Base-by-base conservation (phyloP, 2,113 vertebrate genomes). In the Opisthocomus hoazin region DNA sequence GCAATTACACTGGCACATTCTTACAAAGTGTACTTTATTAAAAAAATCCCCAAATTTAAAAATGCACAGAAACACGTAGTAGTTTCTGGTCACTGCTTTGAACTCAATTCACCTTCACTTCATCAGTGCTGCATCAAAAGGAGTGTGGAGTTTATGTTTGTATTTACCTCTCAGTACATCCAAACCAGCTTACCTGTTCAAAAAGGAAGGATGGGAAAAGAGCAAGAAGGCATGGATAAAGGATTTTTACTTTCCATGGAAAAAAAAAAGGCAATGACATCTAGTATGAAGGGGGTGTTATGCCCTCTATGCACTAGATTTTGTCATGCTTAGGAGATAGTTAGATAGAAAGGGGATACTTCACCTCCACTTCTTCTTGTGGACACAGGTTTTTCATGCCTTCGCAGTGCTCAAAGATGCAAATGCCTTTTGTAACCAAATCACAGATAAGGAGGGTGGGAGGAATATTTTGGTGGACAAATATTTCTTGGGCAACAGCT, bases 261-360 rank as follows among this genome's bases (percentile, higher is more conserved):
- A 2, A 90, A 94, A 92, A 36, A 93, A 92, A 93, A 94, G 96
- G 93, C 97, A 98, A 96, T 94, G 82, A 97, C 96, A 98, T 96
- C 95, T 96, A 81, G 68, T 94, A 96, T 94, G 94, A 97, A 97
- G n/a, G 39, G 54, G 16, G 64, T 96, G 91, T 96, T 94, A 90
- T 60, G 81, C 88, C 95, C 94, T 96, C 95, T 96, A 79, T 93
- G 93, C 96, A 97, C 96, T 97, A 95, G 87, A 97, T 97, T 98
- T 96, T 58, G 86, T 96, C 96, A 93, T 41, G 43, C 86, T 96
- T 91, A 66, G 90, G 37, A 66, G 11, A 26, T 2, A 46, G 64
- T 15, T 24, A 75, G n/a, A n/a, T 15, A 56, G 30, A 70, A 26
- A 51, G 27, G 26, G 73, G 58, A 95, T 87, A 76, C 30, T 86